Base-by-base conservation (phyloP, 1,140 invertebrate species). In the Sarcophaga bullata region DNA sequence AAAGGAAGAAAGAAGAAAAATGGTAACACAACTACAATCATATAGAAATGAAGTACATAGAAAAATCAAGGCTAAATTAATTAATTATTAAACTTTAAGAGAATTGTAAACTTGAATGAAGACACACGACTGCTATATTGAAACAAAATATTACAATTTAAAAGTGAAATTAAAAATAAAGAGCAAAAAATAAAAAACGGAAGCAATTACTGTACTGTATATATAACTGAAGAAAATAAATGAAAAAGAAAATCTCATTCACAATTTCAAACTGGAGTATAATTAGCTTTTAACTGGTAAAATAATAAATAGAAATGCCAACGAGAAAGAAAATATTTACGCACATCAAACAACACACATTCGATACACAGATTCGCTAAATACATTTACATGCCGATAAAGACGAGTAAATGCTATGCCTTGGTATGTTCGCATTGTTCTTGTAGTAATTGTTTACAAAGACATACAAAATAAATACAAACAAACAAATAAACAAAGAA, bases 301-400 rank as follows among this genome's bases (percentile, higher is more conserved):
- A 58, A 58, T 58, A 13, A 58, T 58, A 37, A 37, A 37, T 37
- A 58, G 54, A 58, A 58, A 58, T 58, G 13, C 54, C n/a, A 58
- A 58, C 54, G n/a, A 58, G 54, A 58, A n/a, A 58, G 54, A 58
- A 58, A 58, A 58, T 58, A 58, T 58, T 58, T 58, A 58, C 54
- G 15, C 54, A 37, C 25, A 58, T n/a, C 54, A 58, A 58, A 58
- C 54, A 58, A 1, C 1, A 2, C 25, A 37, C 25, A n/a, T n/a
- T n/a, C n/a, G n/a, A n/a, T 4, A 37, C 25, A 37, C 25, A 37
- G 25, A 37, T 37, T 37, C 25, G 25, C 25, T 37, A 1, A n/a
- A 4, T 37, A 37, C 25, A 37, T 37, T 37, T 37, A 37, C 25
- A 37, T 37, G 25, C 25, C 25, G 25, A 37, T 37, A 37, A 37